phyloP scores from a whole-genome alignment of 1,140 invertebrate species.

The Drosophila ananassae region DNA sequence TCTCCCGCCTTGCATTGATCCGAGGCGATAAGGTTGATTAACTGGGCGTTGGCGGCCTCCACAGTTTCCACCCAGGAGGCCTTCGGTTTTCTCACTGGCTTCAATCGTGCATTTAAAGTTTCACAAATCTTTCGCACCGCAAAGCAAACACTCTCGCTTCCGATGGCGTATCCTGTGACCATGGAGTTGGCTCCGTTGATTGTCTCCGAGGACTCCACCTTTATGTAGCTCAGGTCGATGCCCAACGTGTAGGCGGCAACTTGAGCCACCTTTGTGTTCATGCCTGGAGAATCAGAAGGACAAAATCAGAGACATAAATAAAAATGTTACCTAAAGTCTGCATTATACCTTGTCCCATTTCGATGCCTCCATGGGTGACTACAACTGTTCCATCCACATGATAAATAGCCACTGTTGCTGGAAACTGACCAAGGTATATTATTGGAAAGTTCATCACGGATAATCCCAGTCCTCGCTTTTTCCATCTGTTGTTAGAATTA shows the following conservation, averaged over 20 bases:
- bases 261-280: slow-evolving; percentile 90
- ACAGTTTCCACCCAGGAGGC: slow-evolving; percentile 88
- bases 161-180: slow-evolving; percentile 89
- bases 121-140: slow-evolving; percentile 88
- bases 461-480: slow-evolving; percentile 87
- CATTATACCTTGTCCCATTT: slow-evolving; percentile 88
- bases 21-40: slow-evolving; percentile 88
- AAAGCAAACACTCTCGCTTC: slow-evolving; percentile 85
- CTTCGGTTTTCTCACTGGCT: slow-evolving; percentile 86
- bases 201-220: slow-evolving; percentile 88
- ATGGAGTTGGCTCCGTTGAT: slow-evolving; percentile 88
- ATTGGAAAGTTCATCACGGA: slow-evolving; percentile 86
- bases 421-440: slow-evolving; percentile 84
- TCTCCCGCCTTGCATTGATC: slow-evolving; percentile 86
- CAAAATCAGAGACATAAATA: not conserved
- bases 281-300: slow-evolving; percentile 56
- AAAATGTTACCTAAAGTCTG: not conserved
- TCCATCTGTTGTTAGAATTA: slow-evolving; percentile 88
- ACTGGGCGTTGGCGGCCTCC: slow-evolving; percentile 84
- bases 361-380: slow-evolving; percentile 88
- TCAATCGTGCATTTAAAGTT: slow-evolving; percentile 86
- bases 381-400: slow-evolving; percentile 88
- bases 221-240: slow-evolving; percentile 89
- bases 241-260: slow-evolving; percentile 90
- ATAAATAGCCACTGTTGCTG: slow-evolving; percentile 87